Base-by-base conservation (phyloP, 2,113 vertebrate species). In the Actenoides lindsayi region DNA sequence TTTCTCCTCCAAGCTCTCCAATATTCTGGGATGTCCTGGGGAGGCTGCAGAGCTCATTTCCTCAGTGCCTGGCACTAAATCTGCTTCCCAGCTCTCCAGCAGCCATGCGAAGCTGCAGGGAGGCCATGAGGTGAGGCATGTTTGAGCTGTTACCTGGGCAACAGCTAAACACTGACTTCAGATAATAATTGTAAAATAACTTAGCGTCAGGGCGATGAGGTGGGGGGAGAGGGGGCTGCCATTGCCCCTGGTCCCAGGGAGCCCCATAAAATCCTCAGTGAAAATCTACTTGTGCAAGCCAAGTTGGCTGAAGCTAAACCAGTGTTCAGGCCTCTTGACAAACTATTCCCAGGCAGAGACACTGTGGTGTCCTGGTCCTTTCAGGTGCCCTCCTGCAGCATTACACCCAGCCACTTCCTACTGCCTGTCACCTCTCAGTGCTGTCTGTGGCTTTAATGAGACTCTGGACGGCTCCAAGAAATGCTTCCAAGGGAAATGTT, bases 121-220 rank as follows among this genome's bases (percentile, higher is more conserved):
- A 95, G 95, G 89, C 96, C 95, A 10, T 2, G 95, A 91, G 97
- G 89, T 94, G 92, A 95, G 94, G 91, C 67, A 2, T 97, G 96
- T 96, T 97, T 97, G 94, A 94, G 94, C 77, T 27, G 96, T 97
- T 53, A 85, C 96, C 96, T 89, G 84, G 94, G 94, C 64, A 92
- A 97, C 93, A 44, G 88, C 90, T 87, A 97, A 97, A 97, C 96
- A 97, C 89, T 96, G 94, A 67, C 95, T 94, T 76, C 90, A 94
- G 88, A 82, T 74, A 30, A 51, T 69, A 37, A 50, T 76, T 75
- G 91, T 91, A 63, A 89, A 94, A 91, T 12, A 90, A 81, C 83
- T 90, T 21, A 6, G 8, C 68, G 5, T n/a, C 41, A 21, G 81
- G 70, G 64, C 1, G 2, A 46, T 30, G 87, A 64, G 76, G 90